A percentile compares a stretch with the other conserved stretches of the same genome.
Conservation (phyloP, 92 coral and sea anemone genomes). For the Parazoanthus atlanticus region DNA sequence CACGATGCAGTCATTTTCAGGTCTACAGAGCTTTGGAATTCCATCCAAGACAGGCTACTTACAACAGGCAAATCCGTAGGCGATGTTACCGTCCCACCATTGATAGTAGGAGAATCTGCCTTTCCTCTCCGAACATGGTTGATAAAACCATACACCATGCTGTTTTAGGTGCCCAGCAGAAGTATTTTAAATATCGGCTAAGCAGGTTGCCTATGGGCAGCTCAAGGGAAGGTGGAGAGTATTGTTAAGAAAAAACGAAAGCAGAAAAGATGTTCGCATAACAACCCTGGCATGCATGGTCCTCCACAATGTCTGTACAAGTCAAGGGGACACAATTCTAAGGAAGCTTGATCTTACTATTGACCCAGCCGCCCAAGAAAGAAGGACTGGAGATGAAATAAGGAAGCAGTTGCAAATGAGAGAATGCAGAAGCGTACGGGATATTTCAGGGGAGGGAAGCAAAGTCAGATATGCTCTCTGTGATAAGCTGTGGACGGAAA, state of each 20-base stretch:
- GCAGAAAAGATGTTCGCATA: slow-evolving; percentile 45
- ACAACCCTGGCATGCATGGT: slow-evolving; percentile 51
- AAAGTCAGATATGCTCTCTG: slow-evolving; percentile 58
- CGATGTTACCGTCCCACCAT: not conserved
- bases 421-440: slow-evolving; percentile 34
- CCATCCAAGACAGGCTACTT: not conserved
- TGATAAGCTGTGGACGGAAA: slow-evolving; percentile 39
- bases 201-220: not conserved
- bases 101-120: not conserved
- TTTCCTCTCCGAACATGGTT: not conserved
- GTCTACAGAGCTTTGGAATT: not conserved
- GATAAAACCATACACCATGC: not conserved
- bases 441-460: slow-evolving; percentile 40
- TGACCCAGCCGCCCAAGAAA: slow-evolving; percentile 44
- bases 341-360: slow-evolving; percentile 45
- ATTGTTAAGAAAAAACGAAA: slow-evolving; percentile 47
- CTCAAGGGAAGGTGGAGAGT: slow-evolving; percentile 53
- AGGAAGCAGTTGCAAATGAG: slow-evolving; percentile 56
- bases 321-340: slow-evolving; percentile 49
- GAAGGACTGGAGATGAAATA: slow-evolving; percentile 47
- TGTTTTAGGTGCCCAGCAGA: not conserved
- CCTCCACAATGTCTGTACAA: slow-evolving; percentile 45
- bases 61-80: not conserved
- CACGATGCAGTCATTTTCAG: not conserved
- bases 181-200: not conserved